Conservation (phyloP, 2,888 invertebrate genomes). For the Tetheella fluctuosa region DNA sequence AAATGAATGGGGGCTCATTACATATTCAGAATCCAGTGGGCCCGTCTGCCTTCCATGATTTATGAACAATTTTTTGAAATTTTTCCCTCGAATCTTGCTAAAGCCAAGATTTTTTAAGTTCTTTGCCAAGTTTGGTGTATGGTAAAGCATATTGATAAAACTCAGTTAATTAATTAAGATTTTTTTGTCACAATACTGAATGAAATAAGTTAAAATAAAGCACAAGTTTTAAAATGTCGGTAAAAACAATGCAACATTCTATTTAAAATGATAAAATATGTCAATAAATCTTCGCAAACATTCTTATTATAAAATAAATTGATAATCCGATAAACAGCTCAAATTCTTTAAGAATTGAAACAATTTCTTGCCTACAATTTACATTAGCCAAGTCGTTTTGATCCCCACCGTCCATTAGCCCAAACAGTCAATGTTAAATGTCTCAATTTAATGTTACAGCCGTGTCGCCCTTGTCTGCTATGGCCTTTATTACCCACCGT, state of each 20-base stretch:
- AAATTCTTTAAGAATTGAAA: background rate
- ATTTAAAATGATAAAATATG: no score
- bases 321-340: no score
- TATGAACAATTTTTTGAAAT: conserved; percentile 75
- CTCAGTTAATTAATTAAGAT: conserved; percentile 54
- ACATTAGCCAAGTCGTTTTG: conserved; percentile 43
- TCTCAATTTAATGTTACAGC: conserved; percentile 71
- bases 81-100: conserved; percentile 53
- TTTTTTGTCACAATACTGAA: conserved; percentile 41
- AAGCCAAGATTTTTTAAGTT: conserved; percentile 59
- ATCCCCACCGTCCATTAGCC: conserved; percentile 58
- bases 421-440: conserved; percentile 68
- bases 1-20: conserved; percentile 53
- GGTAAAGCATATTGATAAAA: conserved; percentile 75
- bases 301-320: no score
- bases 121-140: conserved; percentile 65
- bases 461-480: conserved; percentile 52
- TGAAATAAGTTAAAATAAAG: background rate
- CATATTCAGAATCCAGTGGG: conserved; percentile 53
- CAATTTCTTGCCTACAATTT: conserved; percentile 13
- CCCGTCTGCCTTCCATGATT: conserved; percentile 75
- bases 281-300: no score
- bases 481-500: conserved; percentile 60
- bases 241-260: no score
- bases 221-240: no score